These are phyloP conservation scores for Notiomystis cincta DNA, from an alignment of 2,113 vertebrate genomes.

Conservation along the genomic window DNA sequence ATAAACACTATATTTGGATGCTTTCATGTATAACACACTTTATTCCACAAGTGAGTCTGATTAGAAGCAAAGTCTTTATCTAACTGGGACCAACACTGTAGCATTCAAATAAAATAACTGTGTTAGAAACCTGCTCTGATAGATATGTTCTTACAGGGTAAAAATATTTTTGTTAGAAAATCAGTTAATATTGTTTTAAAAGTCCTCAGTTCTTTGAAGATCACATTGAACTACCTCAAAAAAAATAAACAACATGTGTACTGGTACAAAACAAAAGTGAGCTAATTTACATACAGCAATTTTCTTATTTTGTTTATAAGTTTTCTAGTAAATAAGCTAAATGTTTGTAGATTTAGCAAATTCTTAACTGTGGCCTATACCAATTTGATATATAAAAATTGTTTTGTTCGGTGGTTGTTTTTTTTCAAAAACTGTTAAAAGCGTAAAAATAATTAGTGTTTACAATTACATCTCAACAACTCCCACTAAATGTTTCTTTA, in stretches of 20 bases:
- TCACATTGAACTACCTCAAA: neutral
- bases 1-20: neutral
- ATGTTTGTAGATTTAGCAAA: neutral
- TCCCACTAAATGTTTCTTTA: neutral
- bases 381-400: neutral
- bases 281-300: accelerated
- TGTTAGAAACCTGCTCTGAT: neutral
- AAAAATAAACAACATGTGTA: neutral
- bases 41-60: neutral
- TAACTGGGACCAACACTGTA: neutral
- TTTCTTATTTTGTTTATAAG: neutral
- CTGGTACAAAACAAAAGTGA: neutral
- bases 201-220: neutral
- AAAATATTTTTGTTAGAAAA: neutral
- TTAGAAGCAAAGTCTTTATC: neutral
- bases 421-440: neutral
- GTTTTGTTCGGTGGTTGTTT: neutral
- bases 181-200: neutral
- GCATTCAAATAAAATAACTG: neutral
- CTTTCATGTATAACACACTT: neutral
- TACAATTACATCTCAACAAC: neutral
- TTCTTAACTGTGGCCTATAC: neutral
- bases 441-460: neutral
- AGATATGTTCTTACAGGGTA: neutral
- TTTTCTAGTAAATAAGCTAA: neutral